These are phyloP conservation scores for Protosalanx chinensis DNA, from an alignment of 2,797 vertebrate species.

Conservation along the genomic window DNA sequence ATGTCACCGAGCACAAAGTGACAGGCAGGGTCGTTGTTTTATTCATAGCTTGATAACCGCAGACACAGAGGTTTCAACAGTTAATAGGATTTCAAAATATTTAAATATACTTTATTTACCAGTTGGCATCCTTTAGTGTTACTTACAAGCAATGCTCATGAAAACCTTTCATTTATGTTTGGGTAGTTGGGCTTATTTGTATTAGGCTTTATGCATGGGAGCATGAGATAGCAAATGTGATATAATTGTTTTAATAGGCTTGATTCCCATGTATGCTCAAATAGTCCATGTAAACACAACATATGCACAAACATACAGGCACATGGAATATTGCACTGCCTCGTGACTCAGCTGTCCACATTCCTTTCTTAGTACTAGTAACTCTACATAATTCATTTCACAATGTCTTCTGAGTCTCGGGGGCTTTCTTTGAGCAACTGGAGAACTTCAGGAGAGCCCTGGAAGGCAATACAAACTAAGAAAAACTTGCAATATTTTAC, in stretches of 20 bases:
- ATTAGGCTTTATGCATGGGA: constrained; percentile 41
- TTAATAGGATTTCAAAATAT: not conserved
- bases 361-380: constrained; percentile 41
- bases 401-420: constrained; percentile 37
- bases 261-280: too few species aligned
- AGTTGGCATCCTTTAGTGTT: not conserved
- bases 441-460: constrained; percentile 17
- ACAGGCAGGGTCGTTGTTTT: constrained; percentile 49
- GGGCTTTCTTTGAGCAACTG: constrained; percentile 35
- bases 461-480: constrained; percentile 24
- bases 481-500: constrained; percentile 33
- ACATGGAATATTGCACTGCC: too few species aligned
- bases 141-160: not conserved
- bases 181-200: not conserved
- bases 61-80: not conserved
- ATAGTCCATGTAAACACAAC: too few species aligned
- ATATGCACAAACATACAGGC: too few species aligned
- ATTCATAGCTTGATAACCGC: constrained; percentile 1
- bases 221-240: constrained; percentile 11
- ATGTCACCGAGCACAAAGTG: constrained; percentile 60
- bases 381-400: constrained; percentile 62
- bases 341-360: constrained; percentile 43
- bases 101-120: not conserved
- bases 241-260: not conserved
- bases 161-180: not conserved